Percentiles rank a stretch among this genome's conserved stretches.
These are phyloP conservation scores for Lithobates pipiens DNA, from an alignment of 2,797 vertebrate genomes.

Conservation along the genomic window DNA sequence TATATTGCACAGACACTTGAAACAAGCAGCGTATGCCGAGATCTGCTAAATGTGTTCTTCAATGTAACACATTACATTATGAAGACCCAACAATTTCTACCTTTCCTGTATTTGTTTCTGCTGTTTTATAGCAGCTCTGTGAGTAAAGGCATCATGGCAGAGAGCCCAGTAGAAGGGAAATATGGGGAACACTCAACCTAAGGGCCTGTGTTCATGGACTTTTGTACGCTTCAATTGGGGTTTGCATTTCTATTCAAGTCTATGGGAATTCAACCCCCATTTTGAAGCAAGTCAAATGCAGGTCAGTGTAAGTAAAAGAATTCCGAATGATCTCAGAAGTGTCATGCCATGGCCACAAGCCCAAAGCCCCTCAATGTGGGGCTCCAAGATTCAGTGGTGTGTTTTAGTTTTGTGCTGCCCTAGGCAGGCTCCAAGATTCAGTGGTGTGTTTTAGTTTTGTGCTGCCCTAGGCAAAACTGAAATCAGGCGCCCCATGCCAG, in stretches of 20 bases:
- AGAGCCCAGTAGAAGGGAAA: conserved; percentile 15
- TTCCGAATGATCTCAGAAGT: too few species aligned
- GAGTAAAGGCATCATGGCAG: conserved; percentile 25
- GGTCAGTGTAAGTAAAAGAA: too few species aligned
- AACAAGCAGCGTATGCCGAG: background rate
- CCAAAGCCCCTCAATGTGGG: too few species aligned
- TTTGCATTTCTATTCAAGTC: background rate
- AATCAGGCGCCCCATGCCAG: too few species aligned
- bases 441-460: too few species aligned
- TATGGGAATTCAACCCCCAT: too few species aligned
- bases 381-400: too few species aligned
- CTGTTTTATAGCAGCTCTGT: conserved; percentile 11
- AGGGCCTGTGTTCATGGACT: background rate
- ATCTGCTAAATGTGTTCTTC: conserved; percentile 33
- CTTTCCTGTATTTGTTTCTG: background rate
- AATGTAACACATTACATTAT: conserved; percentile 53
- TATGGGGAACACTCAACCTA: background rate
- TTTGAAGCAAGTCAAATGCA: too few species aligned
- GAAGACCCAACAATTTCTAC: conserved; percentile 10
- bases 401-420: too few species aligned
- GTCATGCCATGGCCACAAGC: too few species aligned
- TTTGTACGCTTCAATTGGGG: background rate
- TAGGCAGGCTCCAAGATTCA: too few species aligned
- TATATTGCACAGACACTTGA: conserved; percentile 15
- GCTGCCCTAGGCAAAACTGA: too few species aligned